Conservation (phyloP, 2,888 invertebrate genomes). For the Zhuqinia jingwanae region DNA sequence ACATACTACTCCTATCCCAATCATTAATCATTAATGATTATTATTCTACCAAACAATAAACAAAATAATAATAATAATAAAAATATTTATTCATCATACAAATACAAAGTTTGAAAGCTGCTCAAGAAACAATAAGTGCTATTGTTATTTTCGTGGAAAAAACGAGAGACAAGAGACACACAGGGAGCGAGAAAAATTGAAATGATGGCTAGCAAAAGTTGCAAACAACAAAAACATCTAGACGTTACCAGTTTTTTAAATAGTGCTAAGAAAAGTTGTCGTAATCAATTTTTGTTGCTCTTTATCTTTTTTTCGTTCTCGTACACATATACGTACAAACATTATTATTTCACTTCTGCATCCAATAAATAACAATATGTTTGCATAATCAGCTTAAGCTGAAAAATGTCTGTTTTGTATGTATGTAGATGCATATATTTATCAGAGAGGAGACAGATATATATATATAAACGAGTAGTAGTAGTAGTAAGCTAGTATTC, state of each 20-base stretch:
- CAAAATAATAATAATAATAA: too few relatives aligned
- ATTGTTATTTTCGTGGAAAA: too few relatives aligned
- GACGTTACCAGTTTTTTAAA: conserved; percentile 37
- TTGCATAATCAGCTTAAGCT: conserved; percentile 43
- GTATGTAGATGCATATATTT: background rate
- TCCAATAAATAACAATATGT: conserved; percentile 63
- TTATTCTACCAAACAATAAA: conserved; percentile 40
- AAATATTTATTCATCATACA: conserved; percentile 2
- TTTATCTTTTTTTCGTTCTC: background rate
- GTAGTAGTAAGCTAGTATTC: too few relatives aligned
- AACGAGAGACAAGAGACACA: background rate
- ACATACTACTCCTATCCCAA: too few relatives aligned
- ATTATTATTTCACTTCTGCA: conserved; percentile 11
- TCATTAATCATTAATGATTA: too few relatives aligned
- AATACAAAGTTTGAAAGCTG: background rate
- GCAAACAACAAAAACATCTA: conserved; percentile 6
- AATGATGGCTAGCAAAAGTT: background rate
- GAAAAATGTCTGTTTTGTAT: conserved; percentile 20
- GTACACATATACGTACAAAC: background rate
- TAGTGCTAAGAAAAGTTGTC: conserved; percentile 47
- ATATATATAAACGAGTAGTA: background rate
- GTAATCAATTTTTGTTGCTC: conserved; percentile 51
- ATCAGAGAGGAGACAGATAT: background rate
- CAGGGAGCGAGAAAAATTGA: background rate
- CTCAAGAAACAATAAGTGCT: too few relatives aligned